Evolutionary conservation across 1,140 invertebrate species (phyloP).

Genomic region (Danaus melanippus): DNA sequence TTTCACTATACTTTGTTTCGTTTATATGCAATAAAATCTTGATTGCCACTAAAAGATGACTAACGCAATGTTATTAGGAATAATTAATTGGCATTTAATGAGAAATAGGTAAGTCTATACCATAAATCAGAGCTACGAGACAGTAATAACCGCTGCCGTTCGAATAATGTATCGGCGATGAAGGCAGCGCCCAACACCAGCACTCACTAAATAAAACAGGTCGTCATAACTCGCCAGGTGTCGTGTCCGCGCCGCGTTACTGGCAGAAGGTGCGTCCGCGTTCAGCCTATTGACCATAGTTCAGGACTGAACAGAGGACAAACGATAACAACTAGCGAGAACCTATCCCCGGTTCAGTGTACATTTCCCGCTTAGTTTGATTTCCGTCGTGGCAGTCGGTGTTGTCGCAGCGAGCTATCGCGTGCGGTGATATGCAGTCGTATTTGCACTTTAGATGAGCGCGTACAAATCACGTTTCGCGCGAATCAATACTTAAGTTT

Average conservation of each 20-base stretch:
- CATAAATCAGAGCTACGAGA: slow-evolving; percentile 22
- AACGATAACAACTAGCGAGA: slow-evolving; percentile 4
- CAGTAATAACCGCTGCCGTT: slow-evolving; percentile 40
- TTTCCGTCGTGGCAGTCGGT: no score
- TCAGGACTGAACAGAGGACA: slow-evolving; percentile 36
- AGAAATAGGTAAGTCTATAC: neutral
- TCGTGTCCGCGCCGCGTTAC: slow-evolving; percentile 56
- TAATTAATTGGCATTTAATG: no score
- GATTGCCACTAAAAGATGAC: no score
- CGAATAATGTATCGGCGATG: slow-evolving; percentile 53
- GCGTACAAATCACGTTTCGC: slow-evolving; percentile 71
- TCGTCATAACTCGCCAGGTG: slow-evolving; percentile 50
- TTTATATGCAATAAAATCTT: no score
- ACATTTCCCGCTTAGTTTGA: slow-evolving; percentile 6
- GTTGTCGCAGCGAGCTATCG: no score
- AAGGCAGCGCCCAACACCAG: slow-evolving; percentile 37
- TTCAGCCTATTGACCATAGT: slow-evolving; percentile 58
- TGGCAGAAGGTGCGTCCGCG: slow-evolving; percentile 55
- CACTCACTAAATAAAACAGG: slow-evolving; percentile 63
- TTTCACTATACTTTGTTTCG: no score
- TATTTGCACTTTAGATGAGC: slow-evolving; percentile 42
- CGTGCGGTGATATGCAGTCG: slow-evolving; percentile 4
- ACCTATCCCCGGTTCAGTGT: slow-evolving; percentile 3
- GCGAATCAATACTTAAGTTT: slow-evolving; percentile 71
- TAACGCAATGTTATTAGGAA: no score